Base-by-base conservation (phyloP, 2,888 invertebrate genomes). In the Callyntrura guangdongensis region DNA sequence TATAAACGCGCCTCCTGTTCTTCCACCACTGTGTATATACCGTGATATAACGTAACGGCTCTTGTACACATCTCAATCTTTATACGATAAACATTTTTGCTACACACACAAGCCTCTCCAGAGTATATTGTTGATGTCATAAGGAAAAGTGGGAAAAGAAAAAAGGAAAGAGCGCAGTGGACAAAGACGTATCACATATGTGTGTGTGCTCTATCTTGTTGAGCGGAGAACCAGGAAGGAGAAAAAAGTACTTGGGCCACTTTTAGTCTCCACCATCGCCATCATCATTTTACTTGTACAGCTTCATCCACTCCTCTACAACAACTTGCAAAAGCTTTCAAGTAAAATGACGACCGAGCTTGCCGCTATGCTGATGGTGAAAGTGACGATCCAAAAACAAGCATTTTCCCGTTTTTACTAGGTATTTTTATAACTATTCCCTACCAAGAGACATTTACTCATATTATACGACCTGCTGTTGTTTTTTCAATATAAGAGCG, bases 201-300 rank as follows among this genome's bases (percentile, higher is more conserved):
- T 36, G 36, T 36, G 36, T 83, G 83, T 22, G 85, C 59, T 36
- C 36, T 85, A 85, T 85, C 85, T 74, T 56, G 14, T 36, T 36
- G 69, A 69, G n/a, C 69, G 69, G 36, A 69, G 20, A 69, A 69
- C 67, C 47, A 67, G 49, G 49, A 47, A 47, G 45, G 36, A 27
- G 45, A 14, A 49, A 85, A 85, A 85, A 85, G 85, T 85, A 59
- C 74, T 85, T 85, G 85, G 83, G 74, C 85, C 85, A 85, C 59
- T 72, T 85, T 85, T 25, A 72, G 56, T 45, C 45, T 17, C 61
- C 20, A n/a, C 49, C 22, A 9, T 20, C 22, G 6, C 67, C 83
- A 49, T 47, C 49, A 49, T 77, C 69, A 84, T 85, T 85, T 53
- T 36, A 85, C 59, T 85, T 85, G 36, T 85, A 85, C 85, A 36